These are phyloP conservation scores for Tetranychus cinnabarinus DNA, from an alignment of 1,140 invertebrate species.

Conservation along the genomic window DNA sequence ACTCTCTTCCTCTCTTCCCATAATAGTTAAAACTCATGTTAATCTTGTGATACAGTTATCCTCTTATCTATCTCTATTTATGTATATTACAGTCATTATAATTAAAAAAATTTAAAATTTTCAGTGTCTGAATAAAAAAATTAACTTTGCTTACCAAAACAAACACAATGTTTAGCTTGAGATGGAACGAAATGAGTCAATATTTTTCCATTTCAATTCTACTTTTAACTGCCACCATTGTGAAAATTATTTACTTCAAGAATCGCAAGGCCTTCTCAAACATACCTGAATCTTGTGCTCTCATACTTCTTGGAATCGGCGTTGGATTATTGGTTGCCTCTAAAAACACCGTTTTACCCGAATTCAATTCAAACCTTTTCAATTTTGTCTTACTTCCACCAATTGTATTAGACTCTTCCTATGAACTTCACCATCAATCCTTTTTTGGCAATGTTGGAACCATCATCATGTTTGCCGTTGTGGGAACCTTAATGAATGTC, in stretches of 20 bases:
- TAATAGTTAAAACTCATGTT: too few species aligned
- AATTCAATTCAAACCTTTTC: slow-evolving; percentile 19
- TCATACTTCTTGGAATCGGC: neutral
- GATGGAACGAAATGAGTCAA: too few species aligned
- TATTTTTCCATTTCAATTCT: too few species aligned
- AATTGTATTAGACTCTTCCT: slow-evolving; percentile 35
- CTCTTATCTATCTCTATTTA: too few species aligned
- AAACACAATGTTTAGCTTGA: too few species aligned
- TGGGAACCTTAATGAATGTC: slow-evolving; percentile 18
- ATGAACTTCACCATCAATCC: slow-evolving; percentile 31
- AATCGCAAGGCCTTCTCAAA: neutral
- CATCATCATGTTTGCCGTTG: slow-evolving; percentile 33
- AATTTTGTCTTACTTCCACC: slow-evolving; percentile 24
- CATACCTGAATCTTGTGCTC: neutral
- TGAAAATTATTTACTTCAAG: neutral
- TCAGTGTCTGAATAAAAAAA: too few species aligned
- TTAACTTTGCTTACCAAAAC: too few species aligned
- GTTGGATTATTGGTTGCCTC: neutral
- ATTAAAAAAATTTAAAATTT: too few species aligned
- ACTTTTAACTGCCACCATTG: neutral
- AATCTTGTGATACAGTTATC: too few species aligned
- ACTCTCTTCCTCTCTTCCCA: too few species aligned
- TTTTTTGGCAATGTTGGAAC: slow-evolving; percentile 34
- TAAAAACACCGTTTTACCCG: slow-evolving; percentile 8
- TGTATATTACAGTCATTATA: too few species aligned